Conservation (phyloP, 1,140 invertebrate species). For the Parapsyche elsis region DNA sequence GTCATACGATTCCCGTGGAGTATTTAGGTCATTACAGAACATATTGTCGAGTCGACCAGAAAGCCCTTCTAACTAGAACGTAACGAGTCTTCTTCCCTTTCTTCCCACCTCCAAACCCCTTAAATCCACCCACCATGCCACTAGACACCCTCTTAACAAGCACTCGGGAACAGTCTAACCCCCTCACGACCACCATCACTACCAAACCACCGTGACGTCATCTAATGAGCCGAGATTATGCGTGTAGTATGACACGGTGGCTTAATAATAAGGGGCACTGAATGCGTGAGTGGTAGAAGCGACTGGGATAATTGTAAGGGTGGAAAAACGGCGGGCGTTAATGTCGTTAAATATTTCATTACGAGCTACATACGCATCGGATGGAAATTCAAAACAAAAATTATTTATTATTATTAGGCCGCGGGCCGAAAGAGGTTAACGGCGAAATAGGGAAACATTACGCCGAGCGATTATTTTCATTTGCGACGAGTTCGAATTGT, state of each 20-base stretch:
- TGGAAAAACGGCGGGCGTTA: constrained; percentile 6
- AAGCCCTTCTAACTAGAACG: not conserved
- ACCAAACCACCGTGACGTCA: constrained; percentile 41
- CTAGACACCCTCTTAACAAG: constrained; percentile 25
- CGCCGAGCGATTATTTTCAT: no score
- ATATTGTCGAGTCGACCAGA: constrained; percentile 7
- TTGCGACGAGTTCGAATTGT: no score
- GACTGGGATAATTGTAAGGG: constrained; percentile 17
- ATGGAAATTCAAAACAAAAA: not conserved
- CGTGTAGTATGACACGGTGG: constrained; percentile 44
- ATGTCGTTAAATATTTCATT: constrained; percentile 23
- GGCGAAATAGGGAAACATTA: no score
- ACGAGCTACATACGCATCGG: not conserved
- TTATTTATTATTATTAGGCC: not conserved
- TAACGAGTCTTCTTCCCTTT: constrained; percentile 29
- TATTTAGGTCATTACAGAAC: constrained; percentile 23
- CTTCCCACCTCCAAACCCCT: not conserved
- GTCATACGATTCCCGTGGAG: not conserved
- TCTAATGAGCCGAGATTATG: constrained; percentile 52
- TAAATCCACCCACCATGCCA: not conserved
- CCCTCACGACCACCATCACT: not conserved
- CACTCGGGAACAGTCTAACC: constrained; percentile 4
- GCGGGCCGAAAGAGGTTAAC: no score
- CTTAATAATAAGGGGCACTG: constrained; percentile 53
- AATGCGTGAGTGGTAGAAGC: constrained; percentile 40